Base-by-base conservation (phyloP, 2,888 invertebrate genomes). In the Nomada goodeniana region DNA sequence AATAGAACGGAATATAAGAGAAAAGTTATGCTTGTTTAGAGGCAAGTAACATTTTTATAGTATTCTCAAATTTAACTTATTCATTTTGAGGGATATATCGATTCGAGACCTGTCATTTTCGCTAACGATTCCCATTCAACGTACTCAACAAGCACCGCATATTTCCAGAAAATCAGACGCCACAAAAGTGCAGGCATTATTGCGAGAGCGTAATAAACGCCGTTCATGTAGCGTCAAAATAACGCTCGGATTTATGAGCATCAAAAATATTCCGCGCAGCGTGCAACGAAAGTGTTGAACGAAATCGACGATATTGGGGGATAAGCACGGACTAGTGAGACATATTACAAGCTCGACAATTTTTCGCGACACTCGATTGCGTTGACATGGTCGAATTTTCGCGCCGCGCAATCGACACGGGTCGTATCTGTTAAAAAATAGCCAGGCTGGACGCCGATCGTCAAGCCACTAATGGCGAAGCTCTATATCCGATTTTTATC, bases 401-500 rank as follows among this genome's bases (percentile, higher is more conserved):
- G 15, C n/a, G 61, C 53, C 1, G 20, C 47, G 55, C 29, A 69
- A 69, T 52, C 64, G 47, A 60, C 60, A 44, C 77, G 74, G 81
- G 63, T 71, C 64, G 76, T 65, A 15, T 26, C 67, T 64, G 76
- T 73, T 70, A 74, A 83, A 83, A 79, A 74, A 68, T 36, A 15
- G 29, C 26, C 18, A 47, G 50, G 10, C 2, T 5, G 52, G 15
- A 7, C 15, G 18, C 53, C 9, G 18, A 36, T 20, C 47, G 42
- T 18, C 23, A 55, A 69, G 63, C 59, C 79, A 63, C 72, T 80
- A 85, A 85, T 82, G 70, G 69, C 69, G 47, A 50, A 42, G 64
- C 60, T 50, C 60, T 61, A 72, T 61, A 57, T 57, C 7, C 18
- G 59, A 80, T 64, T 86, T 84, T 87, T 74, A 74, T 84, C 76